Percentiles rank a stretch among this genome's conserved stretches.
These are phyloP conservation scores for Diceros bicornis DNA, from an alignment of 2,797 vertebrate genomes.

Conservation along the genomic window DNA sequence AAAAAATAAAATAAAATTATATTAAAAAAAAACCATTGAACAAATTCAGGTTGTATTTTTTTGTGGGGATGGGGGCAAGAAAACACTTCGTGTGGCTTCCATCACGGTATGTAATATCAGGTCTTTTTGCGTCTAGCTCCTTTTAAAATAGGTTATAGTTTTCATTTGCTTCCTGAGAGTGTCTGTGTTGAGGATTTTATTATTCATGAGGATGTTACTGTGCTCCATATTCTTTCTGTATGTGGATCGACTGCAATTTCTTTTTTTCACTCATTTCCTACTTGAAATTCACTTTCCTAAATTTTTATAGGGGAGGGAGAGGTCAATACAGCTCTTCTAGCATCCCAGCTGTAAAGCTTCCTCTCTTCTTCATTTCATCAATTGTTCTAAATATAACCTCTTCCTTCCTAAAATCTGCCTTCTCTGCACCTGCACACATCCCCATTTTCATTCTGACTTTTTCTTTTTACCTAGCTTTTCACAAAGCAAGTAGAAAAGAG, in stretches of 20 bases:
- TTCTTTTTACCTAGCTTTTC: background rate
- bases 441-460: background rate
- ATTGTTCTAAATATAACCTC: background rate
- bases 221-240: background rate
- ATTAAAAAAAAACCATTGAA: background rate
- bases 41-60: background rate
- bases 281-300: background rate
- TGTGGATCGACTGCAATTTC: background rate
- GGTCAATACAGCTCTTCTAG: background rate
- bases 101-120: background rate
- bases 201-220: background rate
- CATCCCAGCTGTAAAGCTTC: background rate
- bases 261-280: background rate
- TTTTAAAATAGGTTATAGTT: background rate
- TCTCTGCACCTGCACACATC: rapidly evolving
- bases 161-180: background rate
- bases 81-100: background rate
- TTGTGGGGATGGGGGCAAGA: no score
- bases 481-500: background rate
- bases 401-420: background rate
- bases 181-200: background rate
- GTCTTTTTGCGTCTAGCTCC: background rate
- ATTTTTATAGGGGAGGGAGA: background rate
- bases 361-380: background rate
- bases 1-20: no score